Conservation (phyloP, 2,113 vertebrate species). For the Hippocampus mohnikei region DNA sequence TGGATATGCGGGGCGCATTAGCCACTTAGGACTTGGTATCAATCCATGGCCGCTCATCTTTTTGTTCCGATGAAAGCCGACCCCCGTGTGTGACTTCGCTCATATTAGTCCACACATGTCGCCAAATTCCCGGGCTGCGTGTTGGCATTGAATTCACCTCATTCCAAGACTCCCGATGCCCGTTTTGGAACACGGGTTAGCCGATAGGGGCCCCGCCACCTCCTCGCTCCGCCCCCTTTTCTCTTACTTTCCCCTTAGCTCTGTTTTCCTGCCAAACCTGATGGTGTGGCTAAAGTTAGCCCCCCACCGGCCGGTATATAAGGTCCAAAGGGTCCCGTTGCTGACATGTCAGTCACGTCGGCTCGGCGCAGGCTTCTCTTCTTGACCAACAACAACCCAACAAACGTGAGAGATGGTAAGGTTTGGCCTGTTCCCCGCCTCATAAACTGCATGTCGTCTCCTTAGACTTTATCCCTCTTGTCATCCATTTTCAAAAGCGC, state of each 20-base stretch:
- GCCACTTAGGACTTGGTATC: constrained; percentile 12
- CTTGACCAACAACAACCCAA: constrained; percentile 67
- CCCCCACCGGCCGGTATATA: constrained; percentile 68
- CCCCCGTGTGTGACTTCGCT: constrained; percentile 36
- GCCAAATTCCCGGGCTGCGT: constrained; percentile 53
- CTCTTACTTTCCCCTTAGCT: constrained; percentile 62
- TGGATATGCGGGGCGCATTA: constrained; percentile 34
- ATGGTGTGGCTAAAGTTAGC: constrained; percentile 76
- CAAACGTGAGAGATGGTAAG: constrained; percentile 76
- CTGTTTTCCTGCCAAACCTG: constrained; percentile 76
- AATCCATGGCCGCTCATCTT: not conserved
- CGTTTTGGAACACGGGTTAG: constrained; percentile 72
- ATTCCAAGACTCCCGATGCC: constrained; percentile 70
- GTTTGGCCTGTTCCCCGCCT: constrained; percentile 29
- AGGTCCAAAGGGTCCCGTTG: constrained; percentile 49
- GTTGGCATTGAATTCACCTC: constrained; percentile 73
- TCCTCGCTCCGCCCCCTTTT: constrained; percentile 63
- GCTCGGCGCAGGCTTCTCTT: constrained; percentile 71
- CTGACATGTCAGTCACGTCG: constrained; percentile 73
- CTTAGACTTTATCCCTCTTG: too few relatives aligned
- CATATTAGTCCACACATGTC: constrained; percentile 69
- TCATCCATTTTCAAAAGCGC: too few relatives aligned
- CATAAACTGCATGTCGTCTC: too few relatives aligned
- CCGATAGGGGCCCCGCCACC: constrained; percentile 49
- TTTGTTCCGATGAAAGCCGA: not conserved